phyloP scores from a whole-genome alignment of 2,797 vertebrate genomes.

The Rallus crepitans region DNA sequence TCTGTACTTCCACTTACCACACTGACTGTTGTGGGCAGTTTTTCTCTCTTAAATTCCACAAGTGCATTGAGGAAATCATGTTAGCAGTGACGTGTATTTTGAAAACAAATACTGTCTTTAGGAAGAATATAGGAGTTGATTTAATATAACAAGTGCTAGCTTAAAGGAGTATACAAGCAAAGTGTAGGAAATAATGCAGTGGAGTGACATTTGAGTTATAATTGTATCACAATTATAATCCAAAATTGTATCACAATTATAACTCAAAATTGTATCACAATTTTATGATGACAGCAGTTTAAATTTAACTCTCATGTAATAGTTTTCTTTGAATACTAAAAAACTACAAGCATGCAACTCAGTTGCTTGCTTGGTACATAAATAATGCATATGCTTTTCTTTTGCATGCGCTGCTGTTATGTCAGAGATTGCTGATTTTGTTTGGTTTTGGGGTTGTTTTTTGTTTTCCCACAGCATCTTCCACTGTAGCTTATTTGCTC shows the following conservation, averaged over 20 bases:
- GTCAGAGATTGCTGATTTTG: background rate
- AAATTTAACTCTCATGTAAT: background rate
- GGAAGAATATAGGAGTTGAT: background rate
- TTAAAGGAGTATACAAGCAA: background rate
- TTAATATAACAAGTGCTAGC: background rate
- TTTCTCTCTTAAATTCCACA: background rate
- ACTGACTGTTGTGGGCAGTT: background rate
- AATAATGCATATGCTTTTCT: background rate
- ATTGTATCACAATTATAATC: background rate
- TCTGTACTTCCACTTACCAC: background rate
- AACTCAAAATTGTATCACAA: background rate
- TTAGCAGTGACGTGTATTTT: background rate
- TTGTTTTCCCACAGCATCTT: background rate
- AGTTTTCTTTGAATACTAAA: background rate
- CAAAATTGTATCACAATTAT: too few relatives aligned
- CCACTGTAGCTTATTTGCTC: background rate
- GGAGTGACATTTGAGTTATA: background rate
- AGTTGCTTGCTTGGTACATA: background rate
- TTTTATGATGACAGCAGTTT: background rate
- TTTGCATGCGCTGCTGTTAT: background rate
- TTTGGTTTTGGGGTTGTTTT: too few relatives aligned
- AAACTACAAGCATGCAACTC: background rate
- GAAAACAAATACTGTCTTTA: background rate
- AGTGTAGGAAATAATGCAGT: background rate
- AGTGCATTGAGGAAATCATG: background rate